Percentiles rank a stretch among this genome's conserved stretches.
Evolutionary conservation across 1,140 invertebrate species (phyloP).

Genomic region (Cotesia vestalis): DNA sequence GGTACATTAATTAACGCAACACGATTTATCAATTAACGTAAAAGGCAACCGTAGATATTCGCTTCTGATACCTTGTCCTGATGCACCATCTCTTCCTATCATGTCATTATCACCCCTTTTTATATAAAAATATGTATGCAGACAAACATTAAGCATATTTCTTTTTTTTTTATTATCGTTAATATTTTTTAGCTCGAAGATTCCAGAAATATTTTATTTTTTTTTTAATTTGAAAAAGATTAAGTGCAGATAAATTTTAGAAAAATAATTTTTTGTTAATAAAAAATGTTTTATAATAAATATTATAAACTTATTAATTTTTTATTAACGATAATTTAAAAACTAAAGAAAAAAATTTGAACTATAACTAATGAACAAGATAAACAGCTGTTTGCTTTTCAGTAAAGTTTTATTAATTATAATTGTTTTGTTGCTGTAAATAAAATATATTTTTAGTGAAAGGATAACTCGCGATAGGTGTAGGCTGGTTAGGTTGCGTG

Average conservation of each 20-base stretch:
- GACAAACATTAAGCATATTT: neutral
- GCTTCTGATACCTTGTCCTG: conserved; percentile 59
- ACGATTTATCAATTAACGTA: conserved; percentile 68
- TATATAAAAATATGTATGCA: conserved; percentile 4
- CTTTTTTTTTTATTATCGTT: neutral
- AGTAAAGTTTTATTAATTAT: no score
- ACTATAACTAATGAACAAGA: no score
- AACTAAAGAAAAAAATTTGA: no score
- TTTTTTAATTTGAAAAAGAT: no score
- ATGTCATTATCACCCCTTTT: conserved; percentile 10
- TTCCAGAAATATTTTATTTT: neutral
- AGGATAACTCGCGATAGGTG: conserved; percentile 17
- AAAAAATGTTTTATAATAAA: no score
- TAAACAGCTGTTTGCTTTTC: no score
- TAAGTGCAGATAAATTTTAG: no score
- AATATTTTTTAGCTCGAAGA: neutral
- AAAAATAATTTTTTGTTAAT: no score
- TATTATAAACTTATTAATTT: no score
- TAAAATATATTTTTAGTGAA: conserved; percentile 6
- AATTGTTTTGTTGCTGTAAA: no score
- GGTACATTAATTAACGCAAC: conserved; percentile 65
- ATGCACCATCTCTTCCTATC: conserved; percentile 11
- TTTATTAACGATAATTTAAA: no score
- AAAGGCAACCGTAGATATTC: conserved; percentile 66
- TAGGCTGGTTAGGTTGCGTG: conserved; percentile 47